A percentile compares a stretch with the other conserved stretches of the same genome.
These are phyloP conservation scores for Ommatoiulus sabulosus DNA, from an alignment of 2,888 invertebrate genomes.

Conservation along the genomic window DNA sequence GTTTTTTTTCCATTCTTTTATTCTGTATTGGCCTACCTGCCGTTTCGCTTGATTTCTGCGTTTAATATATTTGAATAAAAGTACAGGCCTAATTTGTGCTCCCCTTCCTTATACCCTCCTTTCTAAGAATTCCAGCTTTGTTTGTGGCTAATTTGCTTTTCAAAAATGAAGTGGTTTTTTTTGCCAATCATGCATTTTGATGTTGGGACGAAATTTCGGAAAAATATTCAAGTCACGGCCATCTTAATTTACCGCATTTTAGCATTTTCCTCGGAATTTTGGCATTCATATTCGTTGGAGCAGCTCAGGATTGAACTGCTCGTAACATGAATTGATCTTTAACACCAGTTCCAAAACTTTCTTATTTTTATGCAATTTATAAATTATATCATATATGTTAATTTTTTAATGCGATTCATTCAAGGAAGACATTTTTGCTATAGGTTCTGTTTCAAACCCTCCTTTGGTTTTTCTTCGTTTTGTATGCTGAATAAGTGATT, in stretches of 20 bases:
- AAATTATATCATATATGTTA: too few relatives aligned
- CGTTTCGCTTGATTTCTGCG: constrained; percentile 29
- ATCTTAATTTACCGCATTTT: constrained; percentile 27
- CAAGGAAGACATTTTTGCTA: too few relatives aligned
- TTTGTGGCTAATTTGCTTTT: constrained; percentile 37
- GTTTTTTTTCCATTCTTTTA: not conserved
- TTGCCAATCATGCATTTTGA: constrained; percentile 1
- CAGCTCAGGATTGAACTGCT: not conserved
- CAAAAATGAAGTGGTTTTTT: not conserved
- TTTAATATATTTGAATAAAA: constrained; percentile 38
- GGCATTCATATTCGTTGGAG: not conserved
- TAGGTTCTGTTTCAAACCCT: too few relatives aligned
- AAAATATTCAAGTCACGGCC: constrained; percentile 8
- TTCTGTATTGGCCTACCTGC: constrained; percentile 22
- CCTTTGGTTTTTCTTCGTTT: too few relatives aligned
- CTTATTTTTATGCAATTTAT: too few relatives aligned
- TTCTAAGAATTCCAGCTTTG: constrained; percentile 22
- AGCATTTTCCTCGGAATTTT: not conserved
- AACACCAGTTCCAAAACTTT: not conserved
- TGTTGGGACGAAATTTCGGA: not conserved
- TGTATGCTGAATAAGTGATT: too few relatives aligned
- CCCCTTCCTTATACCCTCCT: constrained; percentile 11
- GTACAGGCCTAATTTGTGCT: constrained; percentile 4
- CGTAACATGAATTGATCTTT: not conserved
- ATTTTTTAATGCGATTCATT: too few relatives aligned